A percentile compares a stretch with the other conserved stretches of the same genome.
These are phyloP conservation scores for Palythoa caribaeorum DNA, from an alignment of 92 coral and sea anemone genomes.

Conservation along the genomic window DNA sequence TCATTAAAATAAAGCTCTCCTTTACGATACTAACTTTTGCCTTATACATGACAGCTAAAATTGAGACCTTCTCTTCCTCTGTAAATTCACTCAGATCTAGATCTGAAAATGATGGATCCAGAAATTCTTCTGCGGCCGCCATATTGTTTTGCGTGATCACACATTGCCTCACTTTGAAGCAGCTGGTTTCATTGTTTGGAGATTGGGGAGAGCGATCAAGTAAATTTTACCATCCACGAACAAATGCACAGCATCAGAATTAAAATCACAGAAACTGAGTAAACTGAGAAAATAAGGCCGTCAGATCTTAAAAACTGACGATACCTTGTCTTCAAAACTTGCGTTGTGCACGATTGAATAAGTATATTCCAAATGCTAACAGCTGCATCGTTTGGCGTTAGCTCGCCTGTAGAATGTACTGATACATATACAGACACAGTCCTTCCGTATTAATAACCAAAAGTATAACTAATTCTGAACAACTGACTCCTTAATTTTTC, in stretches of 20 bases:
- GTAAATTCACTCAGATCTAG: slow-evolving; percentile 89
- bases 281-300: not conserved
- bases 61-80: slow-evolving; percentile 88
- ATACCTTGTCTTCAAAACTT: too few species aligned
- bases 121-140: slow-evolving; percentile 84
- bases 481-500: not conserved
- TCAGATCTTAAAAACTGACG: too few species aligned
- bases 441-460: not conserved
- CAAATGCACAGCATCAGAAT: not conserved
- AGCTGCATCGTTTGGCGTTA: not conserved
- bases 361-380: too few species aligned
- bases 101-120: slow-evolving; percentile 85
- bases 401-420: not conserved
- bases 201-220: not conserved
- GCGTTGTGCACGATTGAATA: too few species aligned
- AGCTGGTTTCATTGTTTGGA: not conserved
- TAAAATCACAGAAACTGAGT: not conserved
- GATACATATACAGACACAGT: not conserved
- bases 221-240: not conserved
- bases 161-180: slow-evolving; percentile 40
- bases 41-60: slow-evolving; percentile 90
- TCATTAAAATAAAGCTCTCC: not conserved
- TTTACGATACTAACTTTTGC: slow-evolving; percentile 75
- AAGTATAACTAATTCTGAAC: not conserved
- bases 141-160: slow-evolving; percentile 64